These are phyloP conservation scores for Prosopocoilus inquinatus DNA, from an alignment of 2,888 invertebrate genomes.

Conservation along the genomic window DNA sequence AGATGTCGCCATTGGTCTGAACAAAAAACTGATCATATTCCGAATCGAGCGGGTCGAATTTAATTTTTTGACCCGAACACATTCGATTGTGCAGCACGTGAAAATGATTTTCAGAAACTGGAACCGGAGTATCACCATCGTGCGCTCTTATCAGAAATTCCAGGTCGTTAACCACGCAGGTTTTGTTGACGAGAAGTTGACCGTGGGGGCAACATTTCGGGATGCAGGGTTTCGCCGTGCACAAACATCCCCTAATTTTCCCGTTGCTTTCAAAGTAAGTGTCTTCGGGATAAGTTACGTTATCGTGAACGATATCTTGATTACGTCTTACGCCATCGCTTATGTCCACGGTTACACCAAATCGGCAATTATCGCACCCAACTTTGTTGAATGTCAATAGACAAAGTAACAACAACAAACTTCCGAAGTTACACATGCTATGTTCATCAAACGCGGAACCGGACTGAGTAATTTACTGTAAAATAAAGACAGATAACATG, in stretches of 20 bases:
- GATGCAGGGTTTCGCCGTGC: constrained; percentile 23
- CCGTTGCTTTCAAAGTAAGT: constrained; percentile 21
- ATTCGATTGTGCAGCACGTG: not conserved
- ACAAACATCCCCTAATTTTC: constrained; percentile 24
- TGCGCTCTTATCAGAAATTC: constrained; percentile 1
- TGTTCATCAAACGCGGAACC: too few relatives aligned
- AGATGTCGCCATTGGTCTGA: too few relatives aligned
- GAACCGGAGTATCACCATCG: not conserved
- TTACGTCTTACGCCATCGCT: not conserved
- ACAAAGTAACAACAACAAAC: too few relatives aligned
- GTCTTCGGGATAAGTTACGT: constrained; percentile 17
- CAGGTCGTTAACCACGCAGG: constrained; percentile 2
- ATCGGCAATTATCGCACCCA: not conserved
- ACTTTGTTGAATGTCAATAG: too few relatives aligned
- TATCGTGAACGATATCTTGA: constrained; percentile 13
- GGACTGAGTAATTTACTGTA: too few relatives aligned
- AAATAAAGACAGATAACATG: too few relatives aligned
- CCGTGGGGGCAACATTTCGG: constrained; percentile 23
- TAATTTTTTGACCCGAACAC: too few relatives aligned
- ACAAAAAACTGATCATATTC: too few relatives aligned
- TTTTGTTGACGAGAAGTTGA: constrained; percentile 9
- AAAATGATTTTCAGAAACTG: not conserved
- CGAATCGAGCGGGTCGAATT: too few relatives aligned
- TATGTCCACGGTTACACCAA: not conserved
- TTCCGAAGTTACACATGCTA: too few relatives aligned